These are phyloP conservation scores for Silurus aristotelis DNA, from an alignment of 2,797 vertebrate genomes.

Conservation along the genomic window DNA sequence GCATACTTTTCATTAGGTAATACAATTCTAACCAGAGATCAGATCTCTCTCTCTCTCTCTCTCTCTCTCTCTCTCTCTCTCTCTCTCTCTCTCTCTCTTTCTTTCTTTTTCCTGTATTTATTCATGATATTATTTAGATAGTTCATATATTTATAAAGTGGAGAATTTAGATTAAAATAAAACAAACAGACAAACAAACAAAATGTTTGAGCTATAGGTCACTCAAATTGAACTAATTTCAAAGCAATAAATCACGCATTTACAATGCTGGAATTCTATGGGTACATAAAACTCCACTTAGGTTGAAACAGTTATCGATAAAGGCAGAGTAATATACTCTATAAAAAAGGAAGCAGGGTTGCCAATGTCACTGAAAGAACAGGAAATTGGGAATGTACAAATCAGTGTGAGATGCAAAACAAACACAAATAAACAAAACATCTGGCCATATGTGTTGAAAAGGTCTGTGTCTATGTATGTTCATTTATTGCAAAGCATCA, in stretches of 20 bases:
- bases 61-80: neutral
- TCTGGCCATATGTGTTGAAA: too few species aligned
- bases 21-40: neutral
- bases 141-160: neutral
- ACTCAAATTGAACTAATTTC: neutral
- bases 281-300: too few species aligned
- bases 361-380: too few species aligned
- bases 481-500: neutral
- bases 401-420: too few species aligned
- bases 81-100: neutral
- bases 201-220: neutral
- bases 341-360: too few species aligned
- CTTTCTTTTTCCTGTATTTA: neutral
- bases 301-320: too few species aligned
- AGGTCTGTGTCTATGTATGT: neutral
- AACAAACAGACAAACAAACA: neutral
- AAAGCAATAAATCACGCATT: neutral
- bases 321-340: too few species aligned
- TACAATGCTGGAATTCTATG: too few species aligned
- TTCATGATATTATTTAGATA: neutral
- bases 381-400: too few species aligned
- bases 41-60: neutral
- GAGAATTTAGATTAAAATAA: neutral
- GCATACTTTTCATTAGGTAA: neutral
- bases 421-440: neutral